Conservation (phyloP, 2,888 invertebrate genomes). For the Dasysyrphus albostriatus region DNA sequence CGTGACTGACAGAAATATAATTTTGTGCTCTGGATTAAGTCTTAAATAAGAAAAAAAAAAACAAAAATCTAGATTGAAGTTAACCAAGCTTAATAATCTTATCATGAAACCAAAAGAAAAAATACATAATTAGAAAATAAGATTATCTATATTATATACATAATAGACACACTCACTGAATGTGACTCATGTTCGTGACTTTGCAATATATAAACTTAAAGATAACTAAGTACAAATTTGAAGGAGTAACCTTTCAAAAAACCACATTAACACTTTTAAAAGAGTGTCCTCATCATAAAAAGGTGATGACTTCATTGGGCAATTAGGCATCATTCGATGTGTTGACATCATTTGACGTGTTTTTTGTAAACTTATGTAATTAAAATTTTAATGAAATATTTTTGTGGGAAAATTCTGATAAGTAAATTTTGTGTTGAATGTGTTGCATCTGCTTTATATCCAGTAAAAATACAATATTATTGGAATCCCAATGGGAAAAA, state of each 20-base stretch:
- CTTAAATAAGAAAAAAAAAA: not conserved
- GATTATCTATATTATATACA: not conserved
- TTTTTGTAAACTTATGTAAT: too few relatives aligned
- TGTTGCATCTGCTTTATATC: too few relatives aligned
- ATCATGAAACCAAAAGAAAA: not conserved
- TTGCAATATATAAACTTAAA: not conserved
- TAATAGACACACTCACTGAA: not conserved
- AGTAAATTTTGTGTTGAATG: too few relatives aligned
- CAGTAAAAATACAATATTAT: too few relatives aligned
- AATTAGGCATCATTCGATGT: too few relatives aligned
- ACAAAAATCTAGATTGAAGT: not conserved
- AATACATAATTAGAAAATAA: not conserved
- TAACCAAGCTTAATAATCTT: conserved; percentile 7
- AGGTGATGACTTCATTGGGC: too few relatives aligned
- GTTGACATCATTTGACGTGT: too few relatives aligned
- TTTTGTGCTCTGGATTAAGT: not conserved
- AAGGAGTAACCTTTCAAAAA: not conserved
- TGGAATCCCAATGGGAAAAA: too few relatives aligned
- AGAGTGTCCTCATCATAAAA: too few relatives aligned
- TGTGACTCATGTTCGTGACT: conserved; percentile 30
- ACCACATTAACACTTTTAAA: not conserved
- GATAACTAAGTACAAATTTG: not conserved
- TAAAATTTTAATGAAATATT: too few relatives aligned
- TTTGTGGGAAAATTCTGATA: too few relatives aligned
- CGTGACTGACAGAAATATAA: not conserved